Evolutionary conservation across 2,888 invertebrate genomes (phyloP).

Genomic region (Dichetophora obliterata): DNA sequence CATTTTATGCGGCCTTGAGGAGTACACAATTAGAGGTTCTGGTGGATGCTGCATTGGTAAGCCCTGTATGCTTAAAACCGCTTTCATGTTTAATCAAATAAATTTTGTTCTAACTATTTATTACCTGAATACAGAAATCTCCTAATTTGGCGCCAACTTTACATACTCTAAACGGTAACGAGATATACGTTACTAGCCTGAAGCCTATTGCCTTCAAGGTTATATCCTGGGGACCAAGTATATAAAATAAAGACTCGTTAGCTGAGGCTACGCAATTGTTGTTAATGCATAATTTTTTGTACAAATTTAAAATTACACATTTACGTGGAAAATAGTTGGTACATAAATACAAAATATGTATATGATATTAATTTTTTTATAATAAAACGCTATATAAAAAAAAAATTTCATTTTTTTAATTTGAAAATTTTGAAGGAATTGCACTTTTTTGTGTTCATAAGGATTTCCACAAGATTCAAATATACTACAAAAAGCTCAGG

Average conservation of each 20-base stretch:
- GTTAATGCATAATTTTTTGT: no score
- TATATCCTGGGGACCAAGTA: constrained; percentile 60
- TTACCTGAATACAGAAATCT: constrained; percentile 50
- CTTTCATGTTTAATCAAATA: not conserved
- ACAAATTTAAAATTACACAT: no score
- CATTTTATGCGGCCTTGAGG: constrained; percentile 59
- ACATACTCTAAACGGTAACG: constrained; percentile 51
- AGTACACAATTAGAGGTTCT: constrained; percentile 53
- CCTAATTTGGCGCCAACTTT: constrained; percentile 52
- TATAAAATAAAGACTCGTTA: not conserved
- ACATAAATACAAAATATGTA: no score
- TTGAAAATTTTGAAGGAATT: no score
- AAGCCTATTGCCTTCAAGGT: constrained; percentile 57
- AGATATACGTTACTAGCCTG: constrained; percentile 55
- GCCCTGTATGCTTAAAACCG: constrained; percentile 1
- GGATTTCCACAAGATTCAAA: no score
- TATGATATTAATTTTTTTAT: no score
- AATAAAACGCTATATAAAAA: no score
- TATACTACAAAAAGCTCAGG: no score
- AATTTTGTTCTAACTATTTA: constrained; percentile 27
- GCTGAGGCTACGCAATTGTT: no score
- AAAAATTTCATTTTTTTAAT: no score
- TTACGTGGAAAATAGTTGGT: no score
- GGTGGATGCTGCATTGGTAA: constrained; percentile 56
- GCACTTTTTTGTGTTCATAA: no score